Evolutionary conservation across 2,888 invertebrate genomes (phyloP).

Genomic region (Automeris io): DNA sequence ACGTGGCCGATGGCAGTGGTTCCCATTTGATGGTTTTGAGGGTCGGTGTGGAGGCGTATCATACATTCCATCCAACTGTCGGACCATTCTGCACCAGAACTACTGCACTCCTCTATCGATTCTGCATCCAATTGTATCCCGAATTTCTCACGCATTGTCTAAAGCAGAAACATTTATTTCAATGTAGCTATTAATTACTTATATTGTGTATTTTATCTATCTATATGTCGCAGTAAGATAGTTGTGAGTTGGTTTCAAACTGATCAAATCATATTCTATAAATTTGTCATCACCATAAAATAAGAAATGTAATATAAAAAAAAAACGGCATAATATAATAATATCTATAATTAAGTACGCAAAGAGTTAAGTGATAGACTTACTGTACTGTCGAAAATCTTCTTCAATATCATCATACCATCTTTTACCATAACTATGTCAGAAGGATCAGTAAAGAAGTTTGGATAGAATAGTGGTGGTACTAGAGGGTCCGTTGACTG

Average conservation of each 20-base stretch:
- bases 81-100: slow-evolving; percentile 47
- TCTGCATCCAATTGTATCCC: slow-evolving; percentile 35
- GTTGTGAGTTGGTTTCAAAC: too few relatives aligned
- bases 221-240: too few relatives aligned
- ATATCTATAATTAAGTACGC: not conserved
- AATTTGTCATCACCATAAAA: too few relatives aligned
- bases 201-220: too few relatives aligned
- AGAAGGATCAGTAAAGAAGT: slow-evolving; percentile 43
- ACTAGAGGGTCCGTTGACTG: slow-evolving; percentile 42
- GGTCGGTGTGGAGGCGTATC: slow-evolving; percentile 81
- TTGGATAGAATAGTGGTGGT: slow-evolving; percentile 38
- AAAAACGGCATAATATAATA: too few relatives aligned
- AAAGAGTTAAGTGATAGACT: slow-evolving; percentile 9
- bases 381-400: slow-evolving; percentile 39
- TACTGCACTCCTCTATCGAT: slow-evolving; percentile 50
- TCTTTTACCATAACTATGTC: slow-evolving; percentile 48
- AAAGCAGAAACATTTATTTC: too few relatives aligned
- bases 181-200: too few relatives aligned
- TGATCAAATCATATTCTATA: too few relatives aligned
- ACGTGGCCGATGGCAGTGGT: slow-evolving; percentile 85
- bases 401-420: slow-evolving; percentile 30
- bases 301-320: too few relatives aligned
- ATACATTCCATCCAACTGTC: slow-evolving; percentile 85
- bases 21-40: slow-evolving; percentile 88
- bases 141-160: slow-evolving; percentile 35